phyloP scores from a whole-genome alignment of 1,140 invertebrate genomes.

The Platorchestia sp. region DNA sequence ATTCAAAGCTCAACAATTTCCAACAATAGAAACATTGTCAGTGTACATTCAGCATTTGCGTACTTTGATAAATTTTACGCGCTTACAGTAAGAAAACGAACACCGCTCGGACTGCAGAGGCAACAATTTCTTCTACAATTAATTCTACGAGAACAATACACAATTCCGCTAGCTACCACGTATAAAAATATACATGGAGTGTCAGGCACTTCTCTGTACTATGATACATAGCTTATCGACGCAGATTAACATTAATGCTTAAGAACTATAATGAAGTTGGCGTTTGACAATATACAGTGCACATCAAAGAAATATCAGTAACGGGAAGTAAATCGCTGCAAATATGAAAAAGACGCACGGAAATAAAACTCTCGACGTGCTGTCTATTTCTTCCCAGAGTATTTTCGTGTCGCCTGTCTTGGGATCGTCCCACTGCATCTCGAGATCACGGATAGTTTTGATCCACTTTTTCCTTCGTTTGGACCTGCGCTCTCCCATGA shows the following conservation, averaged over 20 bases:
- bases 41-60: neutral
- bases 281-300: neutral
- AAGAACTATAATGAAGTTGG: neutral
- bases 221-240: neutral
- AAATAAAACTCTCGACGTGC: constrained; percentile 8
- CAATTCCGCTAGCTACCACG: neutral
- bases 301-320: constrained; percentile 9
- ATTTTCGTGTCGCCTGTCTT: constrained; percentile 23
- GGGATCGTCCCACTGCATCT: constrained; percentile 43
- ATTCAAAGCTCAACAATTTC: neutral
- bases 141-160: neutral
- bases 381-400: constrained; percentile 37
- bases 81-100: neutral
- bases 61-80: neutral
- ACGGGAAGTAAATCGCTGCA: constrained; percentile 15
- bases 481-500: neutral
- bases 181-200: neutral
- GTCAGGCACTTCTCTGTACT: neutral
- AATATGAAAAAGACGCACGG: constrained; percentile 36
- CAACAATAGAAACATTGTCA: neutral
- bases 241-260: neutral
- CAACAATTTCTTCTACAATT: neutral
- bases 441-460: constrained; percentile 21
- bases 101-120: neutral
- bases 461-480: constrained; percentile 26